Base-by-base conservation (phyloP, 1,140 invertebrate species). In the Conus ventricosus region DNA sequence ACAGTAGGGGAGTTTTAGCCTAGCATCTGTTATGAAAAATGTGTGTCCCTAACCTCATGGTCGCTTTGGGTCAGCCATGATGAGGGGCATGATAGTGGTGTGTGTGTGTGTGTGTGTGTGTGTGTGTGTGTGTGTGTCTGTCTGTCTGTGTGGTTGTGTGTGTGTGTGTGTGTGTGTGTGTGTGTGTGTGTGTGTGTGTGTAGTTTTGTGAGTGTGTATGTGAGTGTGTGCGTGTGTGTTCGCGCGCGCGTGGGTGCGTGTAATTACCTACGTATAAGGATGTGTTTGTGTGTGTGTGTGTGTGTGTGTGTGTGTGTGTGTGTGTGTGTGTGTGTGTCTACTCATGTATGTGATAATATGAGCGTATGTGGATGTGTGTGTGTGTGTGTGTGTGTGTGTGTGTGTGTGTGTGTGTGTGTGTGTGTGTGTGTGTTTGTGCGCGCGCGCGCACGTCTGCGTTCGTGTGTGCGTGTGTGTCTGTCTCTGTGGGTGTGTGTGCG, bases 321-420 rank as follows among this genome's bases (percentile, higher is more conserved):
- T 57, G 10, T 63, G 57, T 84, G 54, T 63, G 57, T 57, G 54
- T 57, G 82, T 57, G 54, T 57, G 82, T 57, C 54, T 27, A n/a
- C 39, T 15, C 25, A 53, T 60, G 53, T 55, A 53, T 84, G 82
- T 84, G 54, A n/a, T 63, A 27, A 1, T 10, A 3, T 39, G 39
- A 0, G 39, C 39, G 39, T 3, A 39, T 11, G 54, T 25, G 82
- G 10, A 5, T 80, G 39, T 80, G 80, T 82, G 80, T 51, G 23
- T 82, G 51, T 82, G 39, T 80, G 11, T 80, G n/a, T 80, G n/a
- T 80, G 13, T 55, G 54, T 63, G 53, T 57, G 82, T 84, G 82
- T 55, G 25, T 84, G 39, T 80, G 76, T 25, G 76, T 13, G 82
- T 84, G 82, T 10, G 80, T 82, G 80, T 7, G 80, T 82, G 80